Evolutionary conservation across 2,888 invertebrate genomes (phyloP), one percentile per base, ranked within the genome.

Genomic region (Drosophila rellima): DNA sequence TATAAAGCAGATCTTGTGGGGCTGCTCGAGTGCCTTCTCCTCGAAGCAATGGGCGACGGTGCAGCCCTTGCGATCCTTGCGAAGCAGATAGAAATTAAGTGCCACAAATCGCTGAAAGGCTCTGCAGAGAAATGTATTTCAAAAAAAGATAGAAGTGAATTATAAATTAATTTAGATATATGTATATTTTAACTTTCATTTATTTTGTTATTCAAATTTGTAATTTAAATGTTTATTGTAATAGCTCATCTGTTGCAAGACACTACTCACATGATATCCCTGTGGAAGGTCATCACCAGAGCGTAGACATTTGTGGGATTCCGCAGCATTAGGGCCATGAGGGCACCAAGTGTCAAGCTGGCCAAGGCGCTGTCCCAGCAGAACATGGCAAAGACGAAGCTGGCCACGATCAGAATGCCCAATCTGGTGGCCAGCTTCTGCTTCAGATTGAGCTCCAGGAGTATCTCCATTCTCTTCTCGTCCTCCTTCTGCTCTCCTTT

Each of bases 1-100:
- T 18, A 95, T 90, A 66, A 96, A 95, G 2, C 96, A 96, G 0
- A 94, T 92, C 92, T 96, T 96, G 17, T 95, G 91, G 0, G 96
- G 96, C 70, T 94, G 92, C 77, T 91, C 91, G 54, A 91, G 90
- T 0, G 92, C 94, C 2, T 94, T 89, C 57, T 93, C 92, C 6
- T 92, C 90, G 92, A 95, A 95, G 20, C 94, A 90, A 57, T 93
- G 92, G 0, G 94, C 94, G 4, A 95, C 94, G 0, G 94, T 94
- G 73, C 93, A 93, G 0, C 94, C 93, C 0, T 89, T 91, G 20
- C 91, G 91, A 81, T 95, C 94, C 93, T 94, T 94, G 50, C 91
- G 73, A 84, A 93, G 92, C 65, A 95, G 92, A 65, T 91, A 92
- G 67, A 93, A 90, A 84, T 94, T 94, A 3, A 95, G 93, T 33